Conservation (phyloP, 1,140 invertebrate species). For the Bradynema listronoti region DNA sequence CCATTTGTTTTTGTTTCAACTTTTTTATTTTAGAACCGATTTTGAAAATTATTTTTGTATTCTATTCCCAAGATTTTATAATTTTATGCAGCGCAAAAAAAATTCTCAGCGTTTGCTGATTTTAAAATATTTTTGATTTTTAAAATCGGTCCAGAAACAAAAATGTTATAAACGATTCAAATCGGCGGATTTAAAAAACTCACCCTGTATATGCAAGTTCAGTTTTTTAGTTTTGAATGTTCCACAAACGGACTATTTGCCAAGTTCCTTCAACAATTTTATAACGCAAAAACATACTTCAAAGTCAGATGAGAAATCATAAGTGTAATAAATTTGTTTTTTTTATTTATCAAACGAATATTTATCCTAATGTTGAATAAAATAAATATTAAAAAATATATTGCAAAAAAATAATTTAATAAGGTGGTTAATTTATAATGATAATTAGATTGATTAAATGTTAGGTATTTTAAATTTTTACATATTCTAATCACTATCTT, state of each 20-base stretch:
- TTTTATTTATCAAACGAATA: neutral
- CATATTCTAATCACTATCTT: neutral
- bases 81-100: too few relatives aligned
- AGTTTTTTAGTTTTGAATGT: too few relatives aligned
- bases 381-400: neutral
- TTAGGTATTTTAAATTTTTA: neutral
- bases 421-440: neutral
- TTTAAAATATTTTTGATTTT: too few relatives aligned
- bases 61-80: neutral
- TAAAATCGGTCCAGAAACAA: too few relatives aligned
- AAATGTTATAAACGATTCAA: too few relatives aligned
- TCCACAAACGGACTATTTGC: too few relatives aligned
- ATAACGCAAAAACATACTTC: too few relatives aligned
- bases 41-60: conserved; percentile 5
- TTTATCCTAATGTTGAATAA: neutral
- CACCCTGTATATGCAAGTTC: too few relatives aligned
- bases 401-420: neutral
- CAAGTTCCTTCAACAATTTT: too few relatives aligned
- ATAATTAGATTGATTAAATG: neutral
- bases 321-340: neutral
- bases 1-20: conserved; percentile 7
- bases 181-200: too few relatives aligned
- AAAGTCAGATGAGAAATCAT: too few relatives aligned
- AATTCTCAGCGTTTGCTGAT: too few relatives aligned
- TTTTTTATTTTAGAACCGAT: conserved; percentile 2